Evolutionary conservation across 2,797 vertebrate species (phyloP).

Genomic region (Geotrypetes seraphini): DNA sequence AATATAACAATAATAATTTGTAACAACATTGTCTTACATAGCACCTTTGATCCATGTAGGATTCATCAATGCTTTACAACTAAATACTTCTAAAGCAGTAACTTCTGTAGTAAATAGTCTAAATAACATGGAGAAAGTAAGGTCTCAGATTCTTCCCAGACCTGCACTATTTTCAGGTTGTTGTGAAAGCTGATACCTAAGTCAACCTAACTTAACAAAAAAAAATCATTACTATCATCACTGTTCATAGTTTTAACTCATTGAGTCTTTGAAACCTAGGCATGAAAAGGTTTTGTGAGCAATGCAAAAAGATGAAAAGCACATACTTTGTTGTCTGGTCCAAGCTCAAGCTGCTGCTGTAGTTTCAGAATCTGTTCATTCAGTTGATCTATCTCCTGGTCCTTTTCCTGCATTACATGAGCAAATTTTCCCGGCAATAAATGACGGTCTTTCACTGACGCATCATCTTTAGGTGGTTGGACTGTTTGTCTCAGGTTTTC

Average conservation of each 20-base stretch:
- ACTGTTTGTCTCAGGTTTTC: constrained; percentile 40
- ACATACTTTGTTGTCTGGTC: constrained; percentile 77
- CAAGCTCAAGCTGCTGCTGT: constrained; percentile 64
- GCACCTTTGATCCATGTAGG: too few species aligned
- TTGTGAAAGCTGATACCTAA: too few species aligned
- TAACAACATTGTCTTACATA: too few species aligned
- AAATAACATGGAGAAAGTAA: too few species aligned
- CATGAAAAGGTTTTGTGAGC: background rate
- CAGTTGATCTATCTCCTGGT: constrained; percentile 75
- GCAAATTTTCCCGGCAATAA: constrained; percentile 66
- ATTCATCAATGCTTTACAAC: too few species aligned
- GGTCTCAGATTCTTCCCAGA: too few species aligned
- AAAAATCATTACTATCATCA: background rate
- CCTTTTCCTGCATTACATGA: constrained; percentile 80
- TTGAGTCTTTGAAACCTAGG: background rate
- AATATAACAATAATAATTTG: too few species aligned
- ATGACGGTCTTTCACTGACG: constrained; percentile 50
- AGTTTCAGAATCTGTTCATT: constrained; percentile 78
- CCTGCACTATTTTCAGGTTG: too few species aligned
- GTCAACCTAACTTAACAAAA: too few species aligned
- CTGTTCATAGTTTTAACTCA: too few species aligned
- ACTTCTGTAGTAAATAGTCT: too few species aligned
- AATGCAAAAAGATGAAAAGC: constrained; percentile 5
- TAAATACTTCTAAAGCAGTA: too few species aligned
- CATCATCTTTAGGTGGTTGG: constrained; percentile 30